Conservation (phyloP, 2,797 vertebrate species). For the Manis pentadactyla region DNA sequence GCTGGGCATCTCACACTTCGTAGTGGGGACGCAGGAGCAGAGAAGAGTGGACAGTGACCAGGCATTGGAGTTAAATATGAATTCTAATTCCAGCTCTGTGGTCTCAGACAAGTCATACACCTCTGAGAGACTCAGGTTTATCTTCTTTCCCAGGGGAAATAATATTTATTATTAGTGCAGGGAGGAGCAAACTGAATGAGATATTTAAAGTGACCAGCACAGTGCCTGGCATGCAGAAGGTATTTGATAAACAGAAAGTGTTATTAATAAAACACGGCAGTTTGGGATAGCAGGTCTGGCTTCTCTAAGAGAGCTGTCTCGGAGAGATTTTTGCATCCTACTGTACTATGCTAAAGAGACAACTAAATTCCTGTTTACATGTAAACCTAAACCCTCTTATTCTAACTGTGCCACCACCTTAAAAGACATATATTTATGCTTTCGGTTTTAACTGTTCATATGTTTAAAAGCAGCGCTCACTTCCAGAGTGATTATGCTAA, state of each 20-base stretch:
- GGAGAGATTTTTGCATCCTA: not conserved
- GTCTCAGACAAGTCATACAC: not conserved
- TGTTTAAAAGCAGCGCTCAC: conserved; percentile 76
- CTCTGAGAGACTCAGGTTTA: not conserved
- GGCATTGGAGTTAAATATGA: fast-evolving
- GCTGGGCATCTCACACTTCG: fast-evolving
- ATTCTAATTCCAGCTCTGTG: not conserved
- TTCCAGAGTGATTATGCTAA: conserved; percentile 79
- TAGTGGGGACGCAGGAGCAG: fast-evolving
- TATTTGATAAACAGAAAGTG: not conserved
- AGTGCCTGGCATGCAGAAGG: not conserved
- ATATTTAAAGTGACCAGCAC: not conserved
- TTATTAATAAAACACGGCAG: not conserved
- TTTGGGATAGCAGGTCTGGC: not conserved
- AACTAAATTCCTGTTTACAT: conserved; percentile 65
- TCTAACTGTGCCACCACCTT: conserved; percentile 53
- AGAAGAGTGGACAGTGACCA: fast-evolving
- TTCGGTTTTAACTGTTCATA: conserved; percentile 74
- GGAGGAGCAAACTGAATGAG: fast-evolving
- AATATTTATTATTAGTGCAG: fast-evolving
- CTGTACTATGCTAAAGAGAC: not conserved
- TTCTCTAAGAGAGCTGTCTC: not conserved
- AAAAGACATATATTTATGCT: conserved; percentile 72
- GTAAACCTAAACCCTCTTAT: conserved; percentile 52
- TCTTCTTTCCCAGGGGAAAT: not conserved